Conservation (phyloP, 2,888 invertebrate genomes). For the Allygus modestus region DNA sequence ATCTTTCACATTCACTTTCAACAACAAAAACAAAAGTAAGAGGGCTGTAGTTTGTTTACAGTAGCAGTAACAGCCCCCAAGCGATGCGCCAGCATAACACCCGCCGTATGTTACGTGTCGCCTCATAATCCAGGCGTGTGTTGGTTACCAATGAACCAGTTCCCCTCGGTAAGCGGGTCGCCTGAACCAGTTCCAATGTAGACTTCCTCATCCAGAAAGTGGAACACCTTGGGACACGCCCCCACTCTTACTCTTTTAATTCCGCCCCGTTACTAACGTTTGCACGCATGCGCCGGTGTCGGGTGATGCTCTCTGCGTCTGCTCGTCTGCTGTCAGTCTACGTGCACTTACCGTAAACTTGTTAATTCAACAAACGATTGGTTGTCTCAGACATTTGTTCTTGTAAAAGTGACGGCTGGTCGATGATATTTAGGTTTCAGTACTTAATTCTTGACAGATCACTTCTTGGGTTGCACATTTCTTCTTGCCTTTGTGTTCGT, state of each 20-base stretch:
- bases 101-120: slow-evolving; percentile 19
- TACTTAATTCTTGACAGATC: no score
- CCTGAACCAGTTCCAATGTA: slow-evolving; percentile 31
- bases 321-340: not conserved
- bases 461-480: no score
- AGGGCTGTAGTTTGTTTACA: no score
- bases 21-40: no score
- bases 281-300: not conserved
- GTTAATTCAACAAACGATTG: no score
- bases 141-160: slow-evolving; percentile 32
- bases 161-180: slow-evolving; percentile 36
- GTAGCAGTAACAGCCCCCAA: not conserved
- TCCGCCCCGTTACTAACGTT: slow-evolving; percentile 5
- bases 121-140: slow-evolving; percentile 17
- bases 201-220: slow-evolving; percentile 54
- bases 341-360: no score
- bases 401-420: no score
- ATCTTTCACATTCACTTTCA: no score
- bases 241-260: slow-evolving; percentile 42
- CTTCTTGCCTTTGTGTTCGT: no score
- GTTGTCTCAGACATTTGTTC: no score
- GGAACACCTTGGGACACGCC: slow-evolving; percentile 49
- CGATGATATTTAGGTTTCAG: no score
- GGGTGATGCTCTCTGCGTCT: slow-evolving; percentile 7
- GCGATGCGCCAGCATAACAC: slow-evolving; percentile 10